Evolutionary conservation across 2,888 invertebrate genomes (phyloP).

Genomic region (Stictocephala bisonia): DNA sequence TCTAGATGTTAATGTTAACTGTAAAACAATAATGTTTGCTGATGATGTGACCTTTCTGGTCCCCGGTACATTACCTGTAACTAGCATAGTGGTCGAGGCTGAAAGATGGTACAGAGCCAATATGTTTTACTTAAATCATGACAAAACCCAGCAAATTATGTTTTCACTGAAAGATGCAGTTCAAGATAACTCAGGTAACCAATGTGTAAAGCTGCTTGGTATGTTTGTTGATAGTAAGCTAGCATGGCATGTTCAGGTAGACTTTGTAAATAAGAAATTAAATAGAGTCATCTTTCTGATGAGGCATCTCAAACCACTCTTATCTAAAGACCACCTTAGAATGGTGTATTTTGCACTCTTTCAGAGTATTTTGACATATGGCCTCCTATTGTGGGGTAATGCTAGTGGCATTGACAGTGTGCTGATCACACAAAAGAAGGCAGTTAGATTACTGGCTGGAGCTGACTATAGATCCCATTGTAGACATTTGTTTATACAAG

Average conservation of each 20-base stretch:
- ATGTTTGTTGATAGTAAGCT: background rate
- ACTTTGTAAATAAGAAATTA: background rate
- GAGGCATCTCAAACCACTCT: too few relatives aligned
- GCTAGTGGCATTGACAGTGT: background rate
- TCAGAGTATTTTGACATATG: constrained; percentile 6
- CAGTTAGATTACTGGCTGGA: background rate
- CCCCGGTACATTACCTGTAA: too few relatives aligned
- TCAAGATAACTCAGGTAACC: too few relatives aligned
- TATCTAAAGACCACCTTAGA: too few relatives aligned
- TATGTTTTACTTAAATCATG: background rate
- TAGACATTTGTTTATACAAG: too few relatives aligned
- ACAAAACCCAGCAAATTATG: constrained; percentile 1
- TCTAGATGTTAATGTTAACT: too few relatives aligned
- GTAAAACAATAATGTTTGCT: too few relatives aligned
- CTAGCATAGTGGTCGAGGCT: too few relatives aligned
- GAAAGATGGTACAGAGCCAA: constrained; percentile 4
- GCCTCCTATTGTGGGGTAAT: background rate
- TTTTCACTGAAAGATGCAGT: background rate
- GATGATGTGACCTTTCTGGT: too few relatives aligned
- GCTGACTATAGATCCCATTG: too few relatives aligned
- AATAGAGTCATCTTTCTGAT: too few relatives aligned
- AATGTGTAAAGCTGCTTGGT: background rate
- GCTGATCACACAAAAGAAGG: background rate
- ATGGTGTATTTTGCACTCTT: constrained; percentile 4
- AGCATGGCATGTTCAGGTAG: constrained; percentile 6